Evolutionary conservation across 1,140 invertebrate species (phyloP).

Genomic region (Ctenoplectra terminalis): DNA sequence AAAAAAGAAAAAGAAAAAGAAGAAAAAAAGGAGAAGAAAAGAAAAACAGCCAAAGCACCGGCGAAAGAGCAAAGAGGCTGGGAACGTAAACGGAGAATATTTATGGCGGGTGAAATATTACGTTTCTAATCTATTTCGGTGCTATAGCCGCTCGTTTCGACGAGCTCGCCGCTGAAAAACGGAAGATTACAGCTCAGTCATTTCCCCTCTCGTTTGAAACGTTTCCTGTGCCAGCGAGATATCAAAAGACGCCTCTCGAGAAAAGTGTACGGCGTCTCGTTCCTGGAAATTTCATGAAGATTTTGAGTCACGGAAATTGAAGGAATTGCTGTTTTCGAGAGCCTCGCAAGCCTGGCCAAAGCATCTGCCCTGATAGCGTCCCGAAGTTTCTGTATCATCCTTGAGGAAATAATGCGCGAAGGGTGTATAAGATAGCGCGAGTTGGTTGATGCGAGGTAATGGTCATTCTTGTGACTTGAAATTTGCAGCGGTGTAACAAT

Average conservation of each 20-base stretch:
- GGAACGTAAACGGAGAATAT: slow-evolving; percentile 52
- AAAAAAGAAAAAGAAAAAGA: too few relatives aligned
- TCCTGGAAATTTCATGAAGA: slow-evolving; percentile 27
- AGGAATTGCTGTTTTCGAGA: neutral
- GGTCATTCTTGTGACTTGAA: too few relatives aligned
- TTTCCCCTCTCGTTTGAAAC: slow-evolving; percentile 58
- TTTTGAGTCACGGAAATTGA: slow-evolving; percentile 29
- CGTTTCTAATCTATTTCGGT: slow-evolving; percentile 69
- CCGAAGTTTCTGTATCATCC: neutral
- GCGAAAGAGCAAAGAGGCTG: slow-evolving; percentile 10
- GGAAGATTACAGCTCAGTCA: slow-evolving; percentile 44
- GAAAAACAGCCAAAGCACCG: slow-evolving; percentile 1
- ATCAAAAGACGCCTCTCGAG: slow-evolving; percentile 3
- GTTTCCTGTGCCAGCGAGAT: slow-evolving; percentile 11
- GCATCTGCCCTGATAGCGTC: neutral
- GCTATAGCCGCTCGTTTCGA: slow-evolving; percentile 31
- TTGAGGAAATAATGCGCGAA: neutral
- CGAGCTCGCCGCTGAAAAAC: slow-evolving; percentile 12
- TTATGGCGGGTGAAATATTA: slow-evolving; percentile 69
- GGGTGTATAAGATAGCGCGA: too few relatives aligned
- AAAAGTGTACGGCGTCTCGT: slow-evolving; percentile 11
- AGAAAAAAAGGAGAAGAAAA: too few relatives aligned
- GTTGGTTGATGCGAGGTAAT: too few relatives aligned
- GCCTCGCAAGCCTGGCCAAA: neutral
- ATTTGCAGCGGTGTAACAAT: too few relatives aligned